Conservation (phyloP, 2,888 invertebrate species). For the Esperia sulphurella region DNA sequence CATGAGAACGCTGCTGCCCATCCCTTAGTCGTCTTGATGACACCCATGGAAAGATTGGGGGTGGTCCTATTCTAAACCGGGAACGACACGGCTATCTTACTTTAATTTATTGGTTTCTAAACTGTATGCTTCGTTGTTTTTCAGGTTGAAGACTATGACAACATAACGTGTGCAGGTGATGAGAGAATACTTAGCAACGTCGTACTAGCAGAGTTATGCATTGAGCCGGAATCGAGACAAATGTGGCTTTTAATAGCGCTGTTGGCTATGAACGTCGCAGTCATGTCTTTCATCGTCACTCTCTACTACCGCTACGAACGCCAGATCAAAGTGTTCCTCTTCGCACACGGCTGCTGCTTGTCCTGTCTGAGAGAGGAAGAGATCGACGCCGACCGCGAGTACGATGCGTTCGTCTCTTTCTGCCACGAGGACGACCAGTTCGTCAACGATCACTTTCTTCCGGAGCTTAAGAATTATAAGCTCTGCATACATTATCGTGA, state of each 20-base stretch:
- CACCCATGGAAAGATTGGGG: too few relatives aligned
- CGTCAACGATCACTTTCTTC: slow-evolving; percentile 81
- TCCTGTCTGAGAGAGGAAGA: slow-evolving; percentile 18
- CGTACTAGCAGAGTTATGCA: not conserved
- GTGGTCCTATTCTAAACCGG: too few relatives aligned
- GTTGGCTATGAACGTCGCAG: slow-evolving; percentile 1
- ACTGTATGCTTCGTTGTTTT: slow-evolving; percentile 14
- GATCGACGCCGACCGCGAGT: slow-evolving; percentile 42
- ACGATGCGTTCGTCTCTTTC: slow-evolving; percentile 90
- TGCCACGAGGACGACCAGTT: slow-evolving; percentile 87
- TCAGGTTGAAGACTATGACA: not conserved
- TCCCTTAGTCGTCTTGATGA: too few relatives aligned
- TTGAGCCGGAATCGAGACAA: slow-evolving; percentile 16
- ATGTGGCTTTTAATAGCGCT: slow-evolving; percentile 12
- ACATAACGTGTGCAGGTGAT: not conserved
- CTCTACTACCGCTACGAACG: slow-evolving; percentile 18
- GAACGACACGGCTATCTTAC: too few relatives aligned
- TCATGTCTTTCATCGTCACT: too few relatives aligned
- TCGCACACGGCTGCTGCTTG: slow-evolving; percentile 15
- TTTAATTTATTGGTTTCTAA: too few relatives aligned
- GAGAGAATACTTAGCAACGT: not conserved
- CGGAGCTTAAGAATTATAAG: slow-evolving; percentile 79
- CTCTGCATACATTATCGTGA: slow-evolving; percentile 87
- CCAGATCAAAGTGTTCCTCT: slow-evolving; percentile 21
- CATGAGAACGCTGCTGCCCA: too few relatives aligned